These are phyloP conservation scores for Distichodus sexfasciatus DNA, from an alignment of 2,797 vertebrate species.

Conservation along the genomic window DNA sequence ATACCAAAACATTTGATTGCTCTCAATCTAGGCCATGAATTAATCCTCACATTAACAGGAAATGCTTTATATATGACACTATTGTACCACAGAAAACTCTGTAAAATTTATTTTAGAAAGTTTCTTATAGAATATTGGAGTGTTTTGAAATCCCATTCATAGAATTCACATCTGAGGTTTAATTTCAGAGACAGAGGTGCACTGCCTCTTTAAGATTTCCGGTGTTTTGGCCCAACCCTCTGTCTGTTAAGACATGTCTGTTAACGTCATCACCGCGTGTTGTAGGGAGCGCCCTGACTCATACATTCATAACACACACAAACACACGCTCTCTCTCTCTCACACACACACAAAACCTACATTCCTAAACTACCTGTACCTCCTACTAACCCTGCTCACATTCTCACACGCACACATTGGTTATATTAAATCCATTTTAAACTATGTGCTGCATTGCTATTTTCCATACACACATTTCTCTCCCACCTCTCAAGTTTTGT, in stretches of 20 bases:
- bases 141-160: background rate
- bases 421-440: constrained; percentile 8
- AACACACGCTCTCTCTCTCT: constrained; percentile 27
- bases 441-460: background rate
- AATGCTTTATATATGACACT: background rate
- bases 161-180: background rate
- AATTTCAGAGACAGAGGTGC: background rate
- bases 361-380: constrained; percentile 67
- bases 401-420: constrained; percentile 4
- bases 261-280: constrained; percentile 68
- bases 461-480: background rate
- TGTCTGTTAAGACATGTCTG: constrained; percentile 63
- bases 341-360: constrained; percentile 46
- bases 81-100: no score
- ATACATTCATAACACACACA: constrained; percentile 50
- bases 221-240: constrained; percentile 63
- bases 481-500: background rate
- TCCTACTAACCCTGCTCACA: constrained; percentile 49
- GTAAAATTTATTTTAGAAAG: no score
- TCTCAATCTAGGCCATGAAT: background rate
- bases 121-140: no score
- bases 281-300: constrained; percentile 74
- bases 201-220: constrained; percentile 62
- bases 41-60: background rate
- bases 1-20: no score